A percentile compares a stretch with the other conserved stretches of the same genome.
Evolutionary conservation across 2,113 vertebrate species (phyloP).

Genomic region (Ctenodactylus gundi): DNA sequence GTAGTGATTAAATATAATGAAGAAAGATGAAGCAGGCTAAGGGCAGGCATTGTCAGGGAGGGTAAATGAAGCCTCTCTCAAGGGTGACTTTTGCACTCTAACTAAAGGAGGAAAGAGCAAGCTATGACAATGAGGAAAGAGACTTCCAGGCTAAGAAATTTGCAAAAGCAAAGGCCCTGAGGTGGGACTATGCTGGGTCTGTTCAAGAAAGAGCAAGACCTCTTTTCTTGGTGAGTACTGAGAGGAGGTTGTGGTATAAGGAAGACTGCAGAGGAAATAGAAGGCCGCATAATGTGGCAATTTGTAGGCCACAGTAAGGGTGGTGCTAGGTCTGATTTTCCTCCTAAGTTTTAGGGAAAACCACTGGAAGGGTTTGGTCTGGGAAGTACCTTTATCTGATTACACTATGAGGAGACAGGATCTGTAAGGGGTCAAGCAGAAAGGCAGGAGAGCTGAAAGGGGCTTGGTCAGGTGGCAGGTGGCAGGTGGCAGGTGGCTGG

Average conservation of each 20-base stretch:
- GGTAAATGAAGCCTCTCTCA: background rate
- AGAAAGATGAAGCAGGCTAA: background rate
- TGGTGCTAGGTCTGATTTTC: too few relatives aligned
- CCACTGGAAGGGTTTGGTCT: background rate
- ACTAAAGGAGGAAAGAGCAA: background rate
- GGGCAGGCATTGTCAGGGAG: background rate
- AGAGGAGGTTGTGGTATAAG: background rate
- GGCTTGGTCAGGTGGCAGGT: background rate
- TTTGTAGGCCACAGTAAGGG: background rate
- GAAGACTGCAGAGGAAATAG: background rate
- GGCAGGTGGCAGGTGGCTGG: background rate
- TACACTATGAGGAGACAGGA: background rate
- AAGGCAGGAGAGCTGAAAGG: background rate
- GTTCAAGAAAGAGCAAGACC: background rate
- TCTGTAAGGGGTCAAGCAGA: background rate
- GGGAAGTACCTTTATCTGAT: background rate
- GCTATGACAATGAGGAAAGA: background rate
- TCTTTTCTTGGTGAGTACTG: background rate
- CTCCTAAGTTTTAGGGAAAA: background rate
- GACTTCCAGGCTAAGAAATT: background rate
- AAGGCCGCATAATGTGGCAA: background rate
- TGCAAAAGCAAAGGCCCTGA: background rate
- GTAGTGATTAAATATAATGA: background rate
- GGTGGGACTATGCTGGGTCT: background rate
- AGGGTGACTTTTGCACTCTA: background rate